phyloP scores from a whole-genome alignment of 2,888 invertebrate species.

The Tridacna crocea region DNA sequence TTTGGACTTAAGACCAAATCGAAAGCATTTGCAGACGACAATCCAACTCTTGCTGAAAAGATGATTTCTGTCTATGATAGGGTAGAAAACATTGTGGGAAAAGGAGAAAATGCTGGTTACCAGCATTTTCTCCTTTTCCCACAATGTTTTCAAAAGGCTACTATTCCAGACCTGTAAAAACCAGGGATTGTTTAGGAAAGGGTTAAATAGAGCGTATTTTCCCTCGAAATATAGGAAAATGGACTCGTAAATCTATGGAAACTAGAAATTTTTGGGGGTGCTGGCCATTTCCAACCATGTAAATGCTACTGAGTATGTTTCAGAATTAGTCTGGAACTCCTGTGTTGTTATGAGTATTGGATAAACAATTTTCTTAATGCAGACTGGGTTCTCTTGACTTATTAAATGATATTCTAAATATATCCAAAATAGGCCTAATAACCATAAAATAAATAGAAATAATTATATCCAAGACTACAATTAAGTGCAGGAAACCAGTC shows the following conservation, averaged over 20 bases:
- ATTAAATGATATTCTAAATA: too few relatives aligned
- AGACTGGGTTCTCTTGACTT: too few relatives aligned
- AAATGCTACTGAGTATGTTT: not conserved
- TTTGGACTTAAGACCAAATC: not conserved
- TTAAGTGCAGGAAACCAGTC: not conserved
- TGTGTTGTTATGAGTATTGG: too few relatives aligned
- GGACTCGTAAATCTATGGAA: not conserved
- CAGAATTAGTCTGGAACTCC: too few relatives aligned
- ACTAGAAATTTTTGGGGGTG: not conserved
- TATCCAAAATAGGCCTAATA: not conserved
- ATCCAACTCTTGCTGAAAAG: too few relatives aligned
- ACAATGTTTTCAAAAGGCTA: conserved; percentile 1
- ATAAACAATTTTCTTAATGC: too few relatives aligned
- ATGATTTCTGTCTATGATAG: too few relatives aligned
- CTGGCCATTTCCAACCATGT: not conserved
- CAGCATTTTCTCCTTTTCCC: not conserved
- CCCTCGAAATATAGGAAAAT: too few relatives aligned
- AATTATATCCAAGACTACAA: not conserved
- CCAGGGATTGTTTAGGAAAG: too few relatives aligned
- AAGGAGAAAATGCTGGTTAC: not conserved
- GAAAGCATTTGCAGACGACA: not conserved
- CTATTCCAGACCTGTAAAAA: too few relatives aligned
- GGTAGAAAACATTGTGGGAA: not conserved
- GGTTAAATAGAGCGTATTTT: too few relatives aligned
- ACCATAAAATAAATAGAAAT: not conserved